Conservation (phyloP, 1,140 invertebrate species). For the Saccostrea glomerata region DNA sequence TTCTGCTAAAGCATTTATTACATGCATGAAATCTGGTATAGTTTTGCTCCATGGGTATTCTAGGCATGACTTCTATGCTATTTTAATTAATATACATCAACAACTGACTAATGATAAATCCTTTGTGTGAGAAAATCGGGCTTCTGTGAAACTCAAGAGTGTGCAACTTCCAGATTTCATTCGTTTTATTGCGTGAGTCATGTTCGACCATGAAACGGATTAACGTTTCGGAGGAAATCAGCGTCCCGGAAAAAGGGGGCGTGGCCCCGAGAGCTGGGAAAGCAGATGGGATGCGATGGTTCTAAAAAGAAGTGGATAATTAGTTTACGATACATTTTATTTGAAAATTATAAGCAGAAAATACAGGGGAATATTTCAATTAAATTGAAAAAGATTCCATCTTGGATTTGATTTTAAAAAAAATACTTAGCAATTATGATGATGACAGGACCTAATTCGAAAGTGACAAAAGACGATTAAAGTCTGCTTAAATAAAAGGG, state of each 20-base stretch:
- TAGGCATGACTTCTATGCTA: constrained; percentile 13
- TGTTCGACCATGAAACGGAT: neutral
- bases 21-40: constrained; percentile 7
- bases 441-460: too few relatives aligned
- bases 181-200: constrained; percentile 14
- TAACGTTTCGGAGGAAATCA: neutral
- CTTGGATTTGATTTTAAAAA: too few relatives aligned
- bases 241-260: neutral
- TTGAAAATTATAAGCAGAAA: too few relatives aligned
- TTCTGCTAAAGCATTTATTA: neutral
- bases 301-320: too few relatives aligned
- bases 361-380: too few relatives aligned
- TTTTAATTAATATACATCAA: constrained; percentile 31
- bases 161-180: neutral
- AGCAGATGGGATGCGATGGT: neutral
- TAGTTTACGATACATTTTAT: too few relatives aligned
- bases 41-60: constrained; percentile 9
- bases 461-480: too few relatives aligned
- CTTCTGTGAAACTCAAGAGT: constrained; percentile 13
- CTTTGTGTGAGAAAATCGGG: constrained; percentile 5
- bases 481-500: too few relatives aligned
- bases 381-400: too few relatives aligned
- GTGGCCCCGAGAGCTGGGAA: neutral
- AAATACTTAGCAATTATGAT: too few relatives aligned
- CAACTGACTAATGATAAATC: constrained; percentile 11